Conservation (phyloP, 92 coral and sea anemone species). For the Porites evermanni region DNA sequence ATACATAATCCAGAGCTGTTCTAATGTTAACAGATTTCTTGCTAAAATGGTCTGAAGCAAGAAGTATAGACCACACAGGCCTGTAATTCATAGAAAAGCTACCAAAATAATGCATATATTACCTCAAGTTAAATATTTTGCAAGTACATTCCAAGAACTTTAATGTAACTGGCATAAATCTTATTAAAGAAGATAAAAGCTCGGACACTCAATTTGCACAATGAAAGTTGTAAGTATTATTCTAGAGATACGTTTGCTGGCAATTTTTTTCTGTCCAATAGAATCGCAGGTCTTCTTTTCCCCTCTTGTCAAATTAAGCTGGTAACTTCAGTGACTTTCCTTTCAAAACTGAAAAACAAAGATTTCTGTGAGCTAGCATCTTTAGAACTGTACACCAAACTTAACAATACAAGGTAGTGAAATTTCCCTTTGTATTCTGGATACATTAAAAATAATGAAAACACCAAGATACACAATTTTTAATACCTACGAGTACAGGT, state of each 20-base stretch:
- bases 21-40: background rate
- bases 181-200: conserved; percentile 4
- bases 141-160: background rate
- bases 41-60: background rate
- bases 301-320: conserved; percentile 62
- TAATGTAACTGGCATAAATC: background rate
- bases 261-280: conserved; percentile 1
- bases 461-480: too few relatives aligned
- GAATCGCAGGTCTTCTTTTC: background rate
- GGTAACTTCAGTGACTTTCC: conserved; percentile 98
- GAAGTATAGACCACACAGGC: background rate
- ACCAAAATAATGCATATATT: conserved; percentile 11
- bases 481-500: too few relatives aligned
- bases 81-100: background rate
- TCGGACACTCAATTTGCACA: background rate
- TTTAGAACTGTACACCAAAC: background rate
- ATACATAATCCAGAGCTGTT: background rate
- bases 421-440: too few relatives aligned
- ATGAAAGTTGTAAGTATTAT: conserved; percentile 15
- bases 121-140: conserved; percentile 25
- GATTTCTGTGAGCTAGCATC: background rate
- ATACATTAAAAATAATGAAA: too few relatives aligned
- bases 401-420: too few relatives aligned
- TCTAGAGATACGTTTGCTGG: background rate
- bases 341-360: conserved; percentile 86